Base-by-base conservation (phyloP, 2,888 invertebrate genomes). In the Nemurella pictetii region DNA sequence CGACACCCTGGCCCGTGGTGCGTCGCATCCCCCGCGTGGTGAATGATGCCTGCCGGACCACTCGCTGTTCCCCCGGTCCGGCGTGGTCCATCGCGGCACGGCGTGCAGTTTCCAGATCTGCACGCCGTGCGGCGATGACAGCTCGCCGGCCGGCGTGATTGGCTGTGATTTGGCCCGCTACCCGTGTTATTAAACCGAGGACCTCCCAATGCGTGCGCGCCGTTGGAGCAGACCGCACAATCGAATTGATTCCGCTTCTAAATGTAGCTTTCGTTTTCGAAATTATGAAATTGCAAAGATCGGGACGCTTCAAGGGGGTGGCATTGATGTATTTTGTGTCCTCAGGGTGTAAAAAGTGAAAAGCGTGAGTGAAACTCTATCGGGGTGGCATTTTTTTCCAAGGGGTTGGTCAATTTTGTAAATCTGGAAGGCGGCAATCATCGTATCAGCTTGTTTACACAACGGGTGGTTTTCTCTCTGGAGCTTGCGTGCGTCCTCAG, bases 171-270 rank as follows among this genome's bases (percentile, higher is more conserved):
- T 78, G 26, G 72, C 26, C 28, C 12, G 82, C 82, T 82, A 82
- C 82, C 82, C 82, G 82, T 82, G 72, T 82, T 82, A 82, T 82
- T 82, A 82, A 15, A 2, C 12, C 72, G 9, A 15, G 32, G 80
- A 82, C 82, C 82, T 82, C 82, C 82, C 82, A 82, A 82, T 82
- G 82, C 82, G 82, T 82, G 82, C 29, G 3, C 5, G 7, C 55
- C 55, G 7, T 36, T n/a, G n/a, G n/a, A n/a, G 75, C 26, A 78
- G 20, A 72, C 72, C 82, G 29, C 82, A n/a, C n/a, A 82, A 72
- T 82, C 72, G 82, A 82, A 55, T 81, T 72, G 82, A 82, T 82
- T 82, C 29, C 29, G n/a, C 55, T 26, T 4, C n/a, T 72, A 82
- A 72, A 28, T 12, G 29, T 7, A 20, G 55, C 29, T 27, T 78